Base-by-base conservation (phyloP, 37 sponge, comb jelly and placozoan species). In the Petrosia ficiformis region DNA sequence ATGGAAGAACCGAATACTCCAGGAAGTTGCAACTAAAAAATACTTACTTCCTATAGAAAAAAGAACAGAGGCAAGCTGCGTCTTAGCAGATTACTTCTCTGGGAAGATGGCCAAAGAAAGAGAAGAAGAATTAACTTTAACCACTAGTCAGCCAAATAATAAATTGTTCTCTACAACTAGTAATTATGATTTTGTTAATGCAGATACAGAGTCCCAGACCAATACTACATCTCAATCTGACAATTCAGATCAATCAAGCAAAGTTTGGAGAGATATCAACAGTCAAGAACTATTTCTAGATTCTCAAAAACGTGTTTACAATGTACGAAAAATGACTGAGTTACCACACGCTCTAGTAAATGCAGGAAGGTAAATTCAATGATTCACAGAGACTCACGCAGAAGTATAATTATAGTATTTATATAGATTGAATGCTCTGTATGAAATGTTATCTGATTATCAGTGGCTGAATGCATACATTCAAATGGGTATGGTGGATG, bases 61-160 rank as follows among this genome's bases (percentile, higher is more conserved):
- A 29, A 28, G 21, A 5, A 2, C 5, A 3, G 14, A n/a, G 0
- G 68, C 57, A 26, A 77, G 24, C 43, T 16, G 3, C 11, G 41
- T 44, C 10, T 72, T 89, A 25, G 77, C 77, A 63, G 81, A 80
- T 33, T 89, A 89, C 69, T 89, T 89, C 70, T 67, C 65, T 42
- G 77, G 84, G 24, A 74, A 66, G n/a, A 8, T 48, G 54, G 14
- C 54, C 54, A 48, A 5, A 26, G 63, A 61, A n/a, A 10, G 14
- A 10, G 54, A 48, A 48, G 54, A 10, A 48, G 16, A 10, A 16
- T 16, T 16, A 48, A 48, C 54, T 19, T 10, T 16, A 19, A 48
- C 54, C 54, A 19, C 54, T 16, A n/a, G n/a, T n/a, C n/a, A n/a
- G n/a, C n/a, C n/a, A n/a, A n/a, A n/a, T n/a, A n/a, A n/a, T n/a